A percentile compares a stretch with the other conserved stretches of the same genome.
Conservation (phyloP, 1,140 invertebrate genomes). For the Drosophila tristis region DNA sequence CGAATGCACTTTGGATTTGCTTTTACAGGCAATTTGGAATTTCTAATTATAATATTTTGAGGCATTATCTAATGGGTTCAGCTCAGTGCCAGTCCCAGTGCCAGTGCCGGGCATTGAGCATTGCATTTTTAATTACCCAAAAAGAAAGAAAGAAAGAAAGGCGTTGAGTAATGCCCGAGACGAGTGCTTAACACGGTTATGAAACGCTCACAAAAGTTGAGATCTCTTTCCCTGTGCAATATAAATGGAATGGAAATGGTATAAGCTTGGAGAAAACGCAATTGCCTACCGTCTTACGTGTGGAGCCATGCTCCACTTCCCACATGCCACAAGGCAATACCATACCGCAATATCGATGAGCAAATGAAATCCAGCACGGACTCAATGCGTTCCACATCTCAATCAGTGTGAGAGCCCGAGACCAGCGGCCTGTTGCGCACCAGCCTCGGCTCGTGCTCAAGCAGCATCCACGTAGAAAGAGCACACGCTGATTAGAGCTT, state of each 20-base stretch:
- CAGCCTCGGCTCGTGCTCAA: no score
- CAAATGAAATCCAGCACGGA: no score
- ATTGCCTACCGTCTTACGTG: no score
- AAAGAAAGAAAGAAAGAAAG: constrained; percentile 25
- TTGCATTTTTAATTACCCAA: constrained; percentile 61
- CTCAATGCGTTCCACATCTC: no score
- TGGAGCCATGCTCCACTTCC: no score
- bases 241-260: constrained; percentile 5
- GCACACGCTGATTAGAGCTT: constrained; percentile 12
- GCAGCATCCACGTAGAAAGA: not conserved
- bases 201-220: constrained; percentile 28
- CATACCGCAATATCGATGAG: no score
- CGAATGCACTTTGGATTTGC: constrained; percentile 54
- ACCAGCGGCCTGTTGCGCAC: no score
- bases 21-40: constrained; percentile 56
- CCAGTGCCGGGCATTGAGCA: constrained; percentile 43
- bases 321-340: no score
- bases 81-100: no score
- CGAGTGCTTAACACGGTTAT: constrained; percentile 60
- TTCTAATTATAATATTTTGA: constrained; percentile 64
- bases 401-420: no score
- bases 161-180: constrained; percentile 27
- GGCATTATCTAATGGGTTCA: constrained; percentile 62
- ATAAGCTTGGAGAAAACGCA: no score
- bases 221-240: not conserved